Conservation (phyloP, 1,140 invertebrate genomes). For the Caenorhabditis latens region DNA sequence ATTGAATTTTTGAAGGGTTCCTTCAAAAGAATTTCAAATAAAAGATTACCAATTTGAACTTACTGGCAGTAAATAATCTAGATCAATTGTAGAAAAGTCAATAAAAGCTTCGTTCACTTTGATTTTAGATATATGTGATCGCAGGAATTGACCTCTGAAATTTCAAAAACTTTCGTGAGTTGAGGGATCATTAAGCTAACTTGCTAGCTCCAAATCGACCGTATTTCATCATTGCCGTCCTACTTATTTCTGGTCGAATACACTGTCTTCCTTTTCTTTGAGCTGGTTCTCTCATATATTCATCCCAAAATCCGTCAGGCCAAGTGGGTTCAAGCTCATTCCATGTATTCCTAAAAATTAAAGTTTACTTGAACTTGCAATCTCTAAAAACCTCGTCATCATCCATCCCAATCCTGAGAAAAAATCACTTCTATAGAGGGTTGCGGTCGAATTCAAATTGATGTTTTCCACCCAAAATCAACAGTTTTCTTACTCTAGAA, state of each 20-base stretch:
- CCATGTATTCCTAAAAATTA: conserved; percentile 82
- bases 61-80: conserved; percentile 85
- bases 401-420: conserved; percentile 97
- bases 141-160: conserved; percentile 93
- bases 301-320: conserved; percentile 98
- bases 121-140: conserved; percentile 94
- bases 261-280: conserved; percentile 90
- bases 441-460: not conserved
- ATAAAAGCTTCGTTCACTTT: conserved; percentile 90
- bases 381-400: conserved; percentile 72
- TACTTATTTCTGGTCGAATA: conserved; percentile 94
- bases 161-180: conserved; percentile 56
- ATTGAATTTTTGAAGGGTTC: conserved; percentile 81
- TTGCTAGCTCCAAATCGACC: conserved; percentile 74
- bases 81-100: conserved; percentile 90
- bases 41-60: not conserved
- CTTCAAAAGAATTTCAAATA: conserved; percentile 79
- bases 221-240: conserved; percentile 79
- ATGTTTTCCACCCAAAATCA: conserved; percentile 41
- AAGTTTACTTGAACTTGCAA: not conserved
- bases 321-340: conserved; percentile 87
- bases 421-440: conserved; percentile 93
- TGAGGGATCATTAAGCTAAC: conserved; percentile 56
- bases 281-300: conserved; percentile 95
- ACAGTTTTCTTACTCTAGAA: not conserved